Evolutionary conservation across 2,113 vertebrate genomes (phyloP), one percentile per base, ranked within the genome.

Genomic region (Microcebus tavaratra): DNA sequence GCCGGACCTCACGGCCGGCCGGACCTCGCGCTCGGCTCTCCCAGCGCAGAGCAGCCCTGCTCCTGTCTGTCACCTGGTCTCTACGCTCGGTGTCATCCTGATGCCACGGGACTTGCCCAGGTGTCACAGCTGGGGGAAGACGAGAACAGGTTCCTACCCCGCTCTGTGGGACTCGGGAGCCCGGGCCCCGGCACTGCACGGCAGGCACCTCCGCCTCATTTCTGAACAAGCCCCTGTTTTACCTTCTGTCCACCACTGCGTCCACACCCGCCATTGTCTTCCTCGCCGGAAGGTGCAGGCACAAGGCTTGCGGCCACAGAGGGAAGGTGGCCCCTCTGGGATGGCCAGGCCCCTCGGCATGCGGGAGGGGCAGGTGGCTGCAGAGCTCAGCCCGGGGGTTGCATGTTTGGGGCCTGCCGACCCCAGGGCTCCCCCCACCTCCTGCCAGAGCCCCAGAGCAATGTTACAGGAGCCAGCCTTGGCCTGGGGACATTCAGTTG

Each of bases 141-240:
- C 2, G 2, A 10, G 21, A 34, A 4, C 27, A 2, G 7, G 17
- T 31, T 78, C 53, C 50, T 3, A 9, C n/a, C 39, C 23, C 1
- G 39, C 34, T 61, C 73, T 13, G 23, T 2, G 39, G 14, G 78
- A 34, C 29, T 21, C 72, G 0, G 4, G 87, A 31, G 4, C 18
- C 48, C 7, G 36, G 61, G 50, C 29, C 39, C 1, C 0, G 36
- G 23, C 20, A 20, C 59, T 5, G 3, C 9, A 14, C 1, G 2
- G 31, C 6, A 2, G 2, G 31, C 6, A 2, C 3, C 1, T 42
- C n/a, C 8, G 4, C 31, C 31, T 72, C 8, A 0, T 18, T 55
- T 73, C 85, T 59, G 63, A 11, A 17, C 10, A 17, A 1, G 10
- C 39, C 14, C 21, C 13, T 5, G 53, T 34, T 27, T 36, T 12